A percentile compares a stretch with the other conserved stretches of the same genome.
Evolutionary conservation across 1,140 invertebrate genomes (phyloP).

Genomic region (Megalopta genalis): DNA sequence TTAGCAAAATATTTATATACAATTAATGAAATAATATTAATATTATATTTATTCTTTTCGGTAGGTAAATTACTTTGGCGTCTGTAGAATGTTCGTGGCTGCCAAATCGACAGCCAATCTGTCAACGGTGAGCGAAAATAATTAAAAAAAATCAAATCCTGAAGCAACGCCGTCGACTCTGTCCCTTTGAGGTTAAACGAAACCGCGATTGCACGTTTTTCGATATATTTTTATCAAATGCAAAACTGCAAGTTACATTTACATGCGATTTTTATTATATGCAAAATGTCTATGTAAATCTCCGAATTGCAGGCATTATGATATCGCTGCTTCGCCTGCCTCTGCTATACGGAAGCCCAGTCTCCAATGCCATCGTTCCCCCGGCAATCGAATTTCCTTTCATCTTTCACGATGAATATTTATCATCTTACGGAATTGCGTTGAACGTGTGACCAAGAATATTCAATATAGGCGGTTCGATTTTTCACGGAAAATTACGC

Average conservation of each 20-base stretch:
- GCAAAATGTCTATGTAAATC: constrained; percentile 8
- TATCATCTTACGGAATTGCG: constrained; percentile 35
- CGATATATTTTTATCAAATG: not conserved
- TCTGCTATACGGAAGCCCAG: not conserved
- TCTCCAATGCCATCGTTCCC: constrained; percentile 4
- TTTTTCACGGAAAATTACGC: not conserved
- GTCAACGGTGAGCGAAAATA: too few relatives aligned
- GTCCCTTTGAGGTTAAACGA: too few relatives aligned
- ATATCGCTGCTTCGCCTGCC: not conserved
- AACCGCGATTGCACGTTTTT: not conserved
- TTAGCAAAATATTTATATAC: too few relatives aligned
- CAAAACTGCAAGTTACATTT: not conserved
- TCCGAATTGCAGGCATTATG: not conserved
- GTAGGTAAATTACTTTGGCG: too few relatives aligned
- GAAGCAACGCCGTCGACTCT: too few relatives aligned
- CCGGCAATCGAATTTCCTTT: constrained; percentile 40
- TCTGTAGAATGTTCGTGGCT: too few relatives aligned
- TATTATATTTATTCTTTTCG: too few relatives aligned
- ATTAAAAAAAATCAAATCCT: too few relatives aligned
- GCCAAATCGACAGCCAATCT: too few relatives aligned
- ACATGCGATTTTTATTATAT: not conserved
- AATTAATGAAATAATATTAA: too few relatives aligned
- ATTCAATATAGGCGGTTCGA: not conserved
- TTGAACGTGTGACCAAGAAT: constrained; percentile 26
- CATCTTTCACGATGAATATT: constrained; percentile 38